Evolutionary conservation across 1,140 invertebrate species (phyloP).

Genomic region (Pseudobourletiella spinata): DNA sequence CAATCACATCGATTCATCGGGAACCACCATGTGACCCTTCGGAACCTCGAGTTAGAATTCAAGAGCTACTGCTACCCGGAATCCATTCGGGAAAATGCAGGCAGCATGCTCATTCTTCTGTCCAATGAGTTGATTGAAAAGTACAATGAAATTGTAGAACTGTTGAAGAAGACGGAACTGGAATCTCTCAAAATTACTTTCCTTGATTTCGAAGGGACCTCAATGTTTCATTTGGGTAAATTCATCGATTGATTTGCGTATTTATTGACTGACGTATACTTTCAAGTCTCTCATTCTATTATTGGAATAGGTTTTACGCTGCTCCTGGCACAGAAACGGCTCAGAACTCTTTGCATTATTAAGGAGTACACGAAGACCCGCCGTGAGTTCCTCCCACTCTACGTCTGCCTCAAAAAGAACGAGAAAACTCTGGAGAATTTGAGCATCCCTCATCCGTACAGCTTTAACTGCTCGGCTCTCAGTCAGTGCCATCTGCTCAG

Average conservation of each 20-base stretch:
- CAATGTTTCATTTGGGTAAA: background rate
- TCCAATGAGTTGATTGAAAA: background rate
- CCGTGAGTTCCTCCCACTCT: background rate
- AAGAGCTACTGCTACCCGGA: background rate
- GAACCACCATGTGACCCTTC: no score
- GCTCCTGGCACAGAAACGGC: background rate
- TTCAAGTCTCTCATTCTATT: background rate
- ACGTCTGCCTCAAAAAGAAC: background rate
- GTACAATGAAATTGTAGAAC: background rate
- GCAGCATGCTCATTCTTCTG: background rate
- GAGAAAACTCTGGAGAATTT: background rate
- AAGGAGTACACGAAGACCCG: background rate
- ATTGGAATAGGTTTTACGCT: background rate
- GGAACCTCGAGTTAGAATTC: no score
- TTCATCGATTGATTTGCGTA: background rate
- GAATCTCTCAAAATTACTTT: background rate
- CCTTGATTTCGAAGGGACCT: background rate
- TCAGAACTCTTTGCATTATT: background rate
- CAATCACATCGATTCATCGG: no score
- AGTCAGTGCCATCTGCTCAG: background rate
- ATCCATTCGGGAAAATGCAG: background rate
- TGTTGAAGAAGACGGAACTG: background rate
- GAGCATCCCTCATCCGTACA: background rate
- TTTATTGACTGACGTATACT: background rate
- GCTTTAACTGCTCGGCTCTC: background rate